phyloP scores from a whole-genome alignment of 2,888 invertebrate species.

The Eupithecia dodoneata region DNA sequence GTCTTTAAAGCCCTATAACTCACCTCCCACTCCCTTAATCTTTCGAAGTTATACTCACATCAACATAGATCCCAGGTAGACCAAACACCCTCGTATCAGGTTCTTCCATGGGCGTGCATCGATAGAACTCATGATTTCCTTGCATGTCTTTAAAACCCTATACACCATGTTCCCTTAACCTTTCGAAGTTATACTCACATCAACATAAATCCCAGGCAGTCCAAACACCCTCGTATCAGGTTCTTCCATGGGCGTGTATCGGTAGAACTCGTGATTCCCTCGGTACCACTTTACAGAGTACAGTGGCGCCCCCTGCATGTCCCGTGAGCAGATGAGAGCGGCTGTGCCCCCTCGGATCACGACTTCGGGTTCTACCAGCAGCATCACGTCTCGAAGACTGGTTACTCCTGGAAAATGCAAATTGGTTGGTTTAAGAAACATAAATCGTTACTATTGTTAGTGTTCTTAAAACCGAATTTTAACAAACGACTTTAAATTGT shows the following conservation, averaged over 20 bases:
- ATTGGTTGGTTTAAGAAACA: neutral
- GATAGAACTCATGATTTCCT: slow-evolving; percentile 92
- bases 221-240: slow-evolving; percentile 90
- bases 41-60: slow-evolving; percentile 85
- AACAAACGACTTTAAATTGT: neutral
- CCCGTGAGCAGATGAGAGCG: slow-evolving; percentile 89
- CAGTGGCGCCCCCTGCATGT: slow-evolving; percentile 89
- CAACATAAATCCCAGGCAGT: slow-evolving; percentile 89
- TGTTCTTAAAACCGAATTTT: neutral
- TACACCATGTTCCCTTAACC: neutral
- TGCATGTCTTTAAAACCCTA: slow-evolving; percentile 84
- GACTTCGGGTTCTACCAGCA: slow-evolving; percentile 87
- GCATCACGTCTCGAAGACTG: slow-evolving; percentile 88
- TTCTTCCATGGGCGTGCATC: slow-evolving; percentile 90
- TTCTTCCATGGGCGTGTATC: slow-evolving; percentile 90
- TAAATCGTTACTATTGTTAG: neutral
- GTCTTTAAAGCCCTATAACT: too few species aligned
- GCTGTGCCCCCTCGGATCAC: slow-evolving; percentile 88
- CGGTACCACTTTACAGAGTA: slow-evolving; percentile 96
- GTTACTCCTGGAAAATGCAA: slow-evolving; percentile 79
- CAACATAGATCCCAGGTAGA: slow-evolving; percentile 89
- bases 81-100: slow-evolving; percentile 90
- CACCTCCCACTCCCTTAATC: too few species aligned
- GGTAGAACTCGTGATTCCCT: slow-evolving; percentile 92
- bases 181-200: slow-evolving; percentile 84